These are phyloP conservation scores for Drosophila mauritiana DNA, from an alignment of 1,140 invertebrate species.

Conservation along the genomic window DNA sequence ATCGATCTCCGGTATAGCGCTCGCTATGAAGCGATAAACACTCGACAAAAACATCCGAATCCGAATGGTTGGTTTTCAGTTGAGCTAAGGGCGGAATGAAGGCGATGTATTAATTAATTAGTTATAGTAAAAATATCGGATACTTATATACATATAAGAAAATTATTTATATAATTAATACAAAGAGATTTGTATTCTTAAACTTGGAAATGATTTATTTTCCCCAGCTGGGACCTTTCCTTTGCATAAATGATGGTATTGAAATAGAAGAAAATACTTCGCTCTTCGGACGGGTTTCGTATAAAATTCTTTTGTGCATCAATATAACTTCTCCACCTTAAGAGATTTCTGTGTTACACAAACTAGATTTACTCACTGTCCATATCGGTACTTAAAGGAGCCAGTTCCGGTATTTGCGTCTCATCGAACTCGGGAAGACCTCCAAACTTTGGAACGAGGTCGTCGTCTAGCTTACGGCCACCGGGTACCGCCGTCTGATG, in stretches of 20 bases:
- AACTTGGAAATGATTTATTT: too few relatives aligned
- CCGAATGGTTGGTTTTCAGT: constrained; percentile 49
- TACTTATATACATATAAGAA: too few relatives aligned
- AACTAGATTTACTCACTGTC: constrained; percentile 35
- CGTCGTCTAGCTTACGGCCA: constrained; percentile 20
- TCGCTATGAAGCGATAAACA: constrained; percentile 61
- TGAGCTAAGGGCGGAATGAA: constrained; percentile 23
- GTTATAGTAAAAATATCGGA: not conserved
- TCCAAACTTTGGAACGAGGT: constrained; percentile 28
- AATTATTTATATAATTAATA: too few relatives aligned
- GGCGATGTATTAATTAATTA: too few relatives aligned
- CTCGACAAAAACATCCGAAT: constrained; percentile 74
- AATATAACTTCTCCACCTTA: too few relatives aligned
- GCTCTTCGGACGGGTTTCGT: too few relatives aligned
- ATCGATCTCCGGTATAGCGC: constrained; percentile 45
- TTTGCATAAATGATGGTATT: too few relatives aligned
- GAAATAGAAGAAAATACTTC: too few relatives aligned
- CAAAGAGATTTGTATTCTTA: too few relatives aligned
- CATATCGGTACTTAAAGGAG: constrained; percentile 46
- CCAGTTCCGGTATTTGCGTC: constrained; percentile 57
- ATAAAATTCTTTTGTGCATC: too few relatives aligned
- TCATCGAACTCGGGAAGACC: constrained; percentile 69
- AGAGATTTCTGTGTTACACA: not conserved
- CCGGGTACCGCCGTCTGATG: constrained; percentile 16
- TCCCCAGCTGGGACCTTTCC: too few relatives aligned